Evolutionary conservation across 2,797 vertebrate genomes (phyloP).

Genomic region (Hypotaenidia okinawae): DNA sequence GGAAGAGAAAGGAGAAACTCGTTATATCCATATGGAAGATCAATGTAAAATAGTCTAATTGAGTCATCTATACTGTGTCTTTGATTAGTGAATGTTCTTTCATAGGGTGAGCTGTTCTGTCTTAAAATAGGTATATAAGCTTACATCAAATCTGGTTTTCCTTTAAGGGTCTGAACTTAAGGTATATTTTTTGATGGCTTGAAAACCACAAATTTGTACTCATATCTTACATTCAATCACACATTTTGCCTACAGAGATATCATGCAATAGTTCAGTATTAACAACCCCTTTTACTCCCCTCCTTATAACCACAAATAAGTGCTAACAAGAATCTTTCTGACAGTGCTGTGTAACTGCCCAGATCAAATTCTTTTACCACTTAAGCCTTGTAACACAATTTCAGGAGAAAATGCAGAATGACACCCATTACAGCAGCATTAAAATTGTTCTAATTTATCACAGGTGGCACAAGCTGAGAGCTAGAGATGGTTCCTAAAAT

Average conservation of each 20-base stretch:
- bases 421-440: not conserved
- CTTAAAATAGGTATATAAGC: not conserved
- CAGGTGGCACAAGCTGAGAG: not conserved
- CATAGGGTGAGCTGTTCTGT: not conserved
- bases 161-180: not conserved
- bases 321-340: not conserved
- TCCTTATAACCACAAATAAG: not conserved
- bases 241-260: rapidly evolving
- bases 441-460: not conserved
- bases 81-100: not conserved
- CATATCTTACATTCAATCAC: not conserved
- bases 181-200: not conserved
- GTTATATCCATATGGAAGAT: not conserved
- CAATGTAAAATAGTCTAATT: not conserved
- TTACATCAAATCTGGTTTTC: not conserved
- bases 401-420: not conserved
- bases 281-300: not conserved
- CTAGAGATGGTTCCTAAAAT: not conserved
- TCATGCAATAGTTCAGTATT: not conserved
- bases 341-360: not conserved
- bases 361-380: not conserved
- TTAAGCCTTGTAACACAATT: not conserved
- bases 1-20: not conserved
- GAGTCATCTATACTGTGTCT: not conserved
- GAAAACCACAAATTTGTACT: not conserved